Evolutionary conservation across 2,113 vertebrate species (phyloP), one percentile per base, ranked within the genome.

Genomic region (Aythya baeri): DNA sequence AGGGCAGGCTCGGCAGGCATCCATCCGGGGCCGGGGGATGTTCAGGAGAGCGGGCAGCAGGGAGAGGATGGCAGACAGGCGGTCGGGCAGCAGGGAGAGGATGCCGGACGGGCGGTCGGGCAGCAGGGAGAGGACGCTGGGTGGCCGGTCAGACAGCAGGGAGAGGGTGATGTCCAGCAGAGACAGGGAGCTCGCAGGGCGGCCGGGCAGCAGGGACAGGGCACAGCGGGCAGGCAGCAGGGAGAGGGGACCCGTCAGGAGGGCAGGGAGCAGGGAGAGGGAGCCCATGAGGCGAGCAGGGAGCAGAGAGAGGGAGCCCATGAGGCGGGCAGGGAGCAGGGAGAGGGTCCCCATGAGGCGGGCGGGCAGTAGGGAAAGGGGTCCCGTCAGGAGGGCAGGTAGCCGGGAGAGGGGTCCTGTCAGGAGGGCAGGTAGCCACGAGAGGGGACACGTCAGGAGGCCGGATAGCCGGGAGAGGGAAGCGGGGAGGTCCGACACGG

Each of bases 41-140:
- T 93, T 97, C 91, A 97, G 97, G 34, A 97, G 97, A 87, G 97
- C 97, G 75, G 98, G 98, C 67, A 98, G 97, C 54, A 96, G 95
- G 83, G 98, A 97, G 84, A 98, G 96, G 49, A 96, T 98, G 89
- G 89, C 97, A 55, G 97, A 97, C 21, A 93, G 95, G 65, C 96
- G 96, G 58, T 97, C 98, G 72, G 98, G 97, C 44, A 98, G 97
- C 91, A 96, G 96, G 76, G 98, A 98, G 68, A 98, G 96, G 57
- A 94, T 98, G 81, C 90, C 97, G 67, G 97, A 97, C 78, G 96
- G 96, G 50, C 97, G 88, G 63, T 96, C 98, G 94, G 97, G 96
- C 70, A 98, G 78, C 93, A 89, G 97, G 74, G 98, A 98, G 75
- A 97, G 94, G 46, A 89, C 84, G 2, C 57, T 74, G 41, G 75